Base-by-base conservation (phyloP, 2,113 vertebrate species). In the Nibea albiflora region DNA sequence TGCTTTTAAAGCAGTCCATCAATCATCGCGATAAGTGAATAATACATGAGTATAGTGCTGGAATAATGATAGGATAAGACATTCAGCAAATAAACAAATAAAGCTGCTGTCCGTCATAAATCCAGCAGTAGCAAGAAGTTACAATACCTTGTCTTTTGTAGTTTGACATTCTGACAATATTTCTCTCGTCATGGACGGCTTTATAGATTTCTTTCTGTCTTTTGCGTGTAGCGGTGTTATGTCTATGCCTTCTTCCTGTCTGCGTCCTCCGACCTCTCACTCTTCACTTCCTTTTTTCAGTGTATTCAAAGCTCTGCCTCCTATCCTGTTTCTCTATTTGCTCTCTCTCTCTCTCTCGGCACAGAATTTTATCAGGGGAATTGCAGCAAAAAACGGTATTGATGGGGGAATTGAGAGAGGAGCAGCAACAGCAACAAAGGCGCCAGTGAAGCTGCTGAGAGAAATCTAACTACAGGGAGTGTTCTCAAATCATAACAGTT, bases 221-320 rank as follows among this genome's bases (percentile, higher is more conserved):
- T 12, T 24, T 70, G 31, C 39, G 28, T 17, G 0, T 5, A 8
- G 44, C 14, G 24, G 54, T 24, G 42, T 35, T 65, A 70, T 80
- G 44, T 76, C 16, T 44, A 58, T 0, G 61, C 75, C 47, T 81
- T 5, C 80, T 89, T 88, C 83, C 84, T 86, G 62, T 50, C 22
- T 46, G 15, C 20, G 15, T 66, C 10, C 4, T 54, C 26, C 0
- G 0, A 46, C 47, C n/a, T 73, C 70, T 24, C 22, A 83, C 42
- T 50, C n/a, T 22, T 81, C 52, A 88, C 88, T 93, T 93, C 91
- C 92, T 84, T 84, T 8, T 86, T 87, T 89, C 19, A 39, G 26
- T 58, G 19, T 16, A 19, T 19, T 71, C 24, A 62, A 20, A 76
- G 47, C 56, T 19, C 24, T 35, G 22, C 49, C 77, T 28, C 19